Evolutionary conservation across 2,888 invertebrate genomes (phyloP), one percentile per base, ranked within the genome.

Genomic region (Netelia melanura): DNA sequence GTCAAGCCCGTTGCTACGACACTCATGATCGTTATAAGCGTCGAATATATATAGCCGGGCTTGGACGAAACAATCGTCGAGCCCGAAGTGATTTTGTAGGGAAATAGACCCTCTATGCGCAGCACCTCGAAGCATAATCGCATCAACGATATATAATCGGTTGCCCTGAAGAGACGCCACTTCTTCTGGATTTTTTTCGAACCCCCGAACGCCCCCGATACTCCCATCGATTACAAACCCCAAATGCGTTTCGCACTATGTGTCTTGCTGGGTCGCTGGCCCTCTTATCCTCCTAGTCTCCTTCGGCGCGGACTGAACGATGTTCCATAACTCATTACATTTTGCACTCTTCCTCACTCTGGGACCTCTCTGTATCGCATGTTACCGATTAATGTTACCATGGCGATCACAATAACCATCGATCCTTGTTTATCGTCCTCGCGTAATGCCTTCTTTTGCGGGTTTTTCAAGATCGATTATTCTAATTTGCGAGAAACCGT

Each of bases 81-180:
- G 67, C 83, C 61, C 9, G 86, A 87, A 0, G 62, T 80, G 23
- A 88, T 86, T 43, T 87, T 88, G 75, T 87, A 92, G 0, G 92
- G 90, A 2, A 92, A 88, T 0, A 90, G 43, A 5, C 92, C 92
- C 8, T 87, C 44, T 0, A 89, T 6, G 9, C 76, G 82, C 10
- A 83, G 85, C 0, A 91, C 14, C 3, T 81, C 72, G 11, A 90
- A 86, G 8, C 84, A 87, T 0, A 90, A 90, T 11, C 78, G 62
- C 86, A 92, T 90, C 68, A 91, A 21, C 0, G 89, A 86, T 0
- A 75, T 23, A 44, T 89, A 91, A 75, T 90, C 87, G n/a, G 76
- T 88, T 2, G 87, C 88, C 11, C 64, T 72, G 23, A 89, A 90
- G 10, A 79, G 61, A 3, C 72, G 62, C 87, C 88, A 90, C 70